Evolutionary conservation across 2,888 invertebrate species (phyloP), one percentile per base, ranked within the genome.

Genomic region (Phortica okadai): DNA sequence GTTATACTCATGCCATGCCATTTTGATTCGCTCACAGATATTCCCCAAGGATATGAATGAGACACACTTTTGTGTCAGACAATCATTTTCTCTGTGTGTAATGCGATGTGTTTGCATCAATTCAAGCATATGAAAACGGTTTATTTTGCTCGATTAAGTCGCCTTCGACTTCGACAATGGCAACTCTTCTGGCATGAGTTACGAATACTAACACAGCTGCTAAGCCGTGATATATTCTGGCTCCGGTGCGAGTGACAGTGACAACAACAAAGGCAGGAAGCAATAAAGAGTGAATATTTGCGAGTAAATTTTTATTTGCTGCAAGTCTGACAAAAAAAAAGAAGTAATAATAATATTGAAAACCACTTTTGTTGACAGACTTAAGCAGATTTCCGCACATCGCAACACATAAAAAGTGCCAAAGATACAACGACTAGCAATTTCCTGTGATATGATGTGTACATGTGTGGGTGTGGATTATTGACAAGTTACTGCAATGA

Each of bases 71-170:
- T 83, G 79, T 72, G 14, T 50, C 50, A 50, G 50, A 50, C 50
- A 50, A 50, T 50, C 50, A 50, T 50, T 45, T 10, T 64, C 6
- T 45, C 3, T 14, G 25, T 82, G 78, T 86, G 88, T 86, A 86
- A 87, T 86, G 83, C 86, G 82, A 84, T 80, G 86, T 82, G 85
- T 88, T 87, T 82, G 86, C 84, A 84, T 84, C 84, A 85, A 88
- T 84, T 88, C 89, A 82, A 86, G 90, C 87, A 85, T 84, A 86
- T 84, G 82, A 85, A 85, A 90, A 89, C 83, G 89, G 87, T 90
- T 90, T 90, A 90, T 90, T 89, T 90, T 90, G 90, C 90, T 90
- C 89, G 89, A 90, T 90, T 90, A 90, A 89, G 86, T 89, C 83
- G 83, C 83, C 82, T 89, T 84, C 45, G 45, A 45, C 45, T 6